Evolutionary conservation across 2,888 invertebrate species (phyloP), one percentile per base, ranked within the genome.

Genomic region (Mactromeris polynyma): DNA sequence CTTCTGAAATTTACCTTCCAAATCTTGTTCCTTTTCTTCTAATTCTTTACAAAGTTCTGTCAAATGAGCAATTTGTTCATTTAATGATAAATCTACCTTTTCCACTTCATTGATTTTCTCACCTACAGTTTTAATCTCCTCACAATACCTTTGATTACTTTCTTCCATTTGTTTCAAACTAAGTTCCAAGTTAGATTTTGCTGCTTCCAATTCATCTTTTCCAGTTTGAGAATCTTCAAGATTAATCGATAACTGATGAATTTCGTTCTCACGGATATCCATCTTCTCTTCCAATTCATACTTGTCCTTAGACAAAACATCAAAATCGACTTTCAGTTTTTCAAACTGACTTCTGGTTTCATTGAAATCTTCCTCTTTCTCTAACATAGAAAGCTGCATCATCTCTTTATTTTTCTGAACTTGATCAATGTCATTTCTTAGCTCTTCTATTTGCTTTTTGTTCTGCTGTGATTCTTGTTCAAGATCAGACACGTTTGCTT

Each of bases 261-360:
- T 69, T 80, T 88, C 88, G 54, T 84, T 82, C 82, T 92, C 88
- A 46, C 85, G n/a, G 33, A 83, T 64, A 58, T 91, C 89, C 14
- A 83, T 46, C 33, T 88, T 85, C 79, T 90, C 90, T 54, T 93
- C 90, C 36, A 90, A 78, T 6, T 92, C 88, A 88, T 90, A 86
- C 42, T 92, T 92, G 36, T 90, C 90, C n/a, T 86, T 86, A 21
- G 89, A 88, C 21, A 90, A 40, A 42, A 82, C 79, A 40, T 89
- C 86, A 86, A 87, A 86, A 38, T 93, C 89, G 14, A 82, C 42
- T 64, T 86, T 69, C n/a, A 90, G 46, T 26, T 88, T 89, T 36
- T 90, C 87, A 64, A 83, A 64, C 19, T 54, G 64, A 40, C 85
- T 84, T 82, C 77, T 58, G 38, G 80, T 73, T 46, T 89, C 81